phyloP scores from a whole-genome alignment of 2,888 invertebrate genomes.

The Cheilosia pagana region DNA sequence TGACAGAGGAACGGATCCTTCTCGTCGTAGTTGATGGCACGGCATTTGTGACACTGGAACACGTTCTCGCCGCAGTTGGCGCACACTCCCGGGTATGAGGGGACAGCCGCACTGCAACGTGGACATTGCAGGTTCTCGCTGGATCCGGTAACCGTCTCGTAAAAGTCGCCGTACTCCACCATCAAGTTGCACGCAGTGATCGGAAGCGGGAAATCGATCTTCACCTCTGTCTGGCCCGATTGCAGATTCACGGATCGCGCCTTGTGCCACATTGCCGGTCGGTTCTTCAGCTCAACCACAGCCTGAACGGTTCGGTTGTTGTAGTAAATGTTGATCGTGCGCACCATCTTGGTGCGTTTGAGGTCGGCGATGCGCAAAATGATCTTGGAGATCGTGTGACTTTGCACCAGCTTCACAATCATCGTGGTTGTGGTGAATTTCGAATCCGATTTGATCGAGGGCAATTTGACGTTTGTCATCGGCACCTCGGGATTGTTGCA shows the following conservation, averaged over 20 bases:
- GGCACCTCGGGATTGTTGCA: conserved; percentile 99
- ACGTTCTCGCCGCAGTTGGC: conserved; percentile 95
- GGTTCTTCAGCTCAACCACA: conserved; percentile 98
- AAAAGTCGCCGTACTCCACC: conserved; percentile 99
- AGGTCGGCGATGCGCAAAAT: conserved; percentile 96
- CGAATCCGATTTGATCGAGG: conserved; percentile 97
- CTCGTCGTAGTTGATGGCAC: conserved; percentile 99
- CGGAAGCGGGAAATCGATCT: conserved; percentile 98
- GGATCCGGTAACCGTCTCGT: conserved; percentile 94
- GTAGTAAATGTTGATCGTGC: conserved; percentile 97
- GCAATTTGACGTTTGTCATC: conserved; percentile 94
- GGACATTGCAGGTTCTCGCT: conserved; percentile 98
- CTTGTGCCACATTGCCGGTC: conserved; percentile 98
- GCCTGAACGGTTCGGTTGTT: conserved; percentile 98
- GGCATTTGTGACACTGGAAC: conserved; percentile 99
- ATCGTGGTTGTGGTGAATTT: conserved; percentile 99
- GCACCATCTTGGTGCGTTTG: conserved; percentile 98
- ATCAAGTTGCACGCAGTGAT: conserved; percentile 99
- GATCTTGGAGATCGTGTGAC: conserved; percentile 97
- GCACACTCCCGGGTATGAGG: conserved; percentile 98
- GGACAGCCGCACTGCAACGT: conserved; percentile 97
- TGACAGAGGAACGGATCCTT: conserved; percentile 99
- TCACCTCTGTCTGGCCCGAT: conserved; percentile 97
- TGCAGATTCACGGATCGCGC: conserved; percentile 95
- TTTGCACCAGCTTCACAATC: conserved; percentile 97